phyloP scores from a whole-genome alignment of 2,888 invertebrate genomes.

The Sminthurinus aureus region DNA sequence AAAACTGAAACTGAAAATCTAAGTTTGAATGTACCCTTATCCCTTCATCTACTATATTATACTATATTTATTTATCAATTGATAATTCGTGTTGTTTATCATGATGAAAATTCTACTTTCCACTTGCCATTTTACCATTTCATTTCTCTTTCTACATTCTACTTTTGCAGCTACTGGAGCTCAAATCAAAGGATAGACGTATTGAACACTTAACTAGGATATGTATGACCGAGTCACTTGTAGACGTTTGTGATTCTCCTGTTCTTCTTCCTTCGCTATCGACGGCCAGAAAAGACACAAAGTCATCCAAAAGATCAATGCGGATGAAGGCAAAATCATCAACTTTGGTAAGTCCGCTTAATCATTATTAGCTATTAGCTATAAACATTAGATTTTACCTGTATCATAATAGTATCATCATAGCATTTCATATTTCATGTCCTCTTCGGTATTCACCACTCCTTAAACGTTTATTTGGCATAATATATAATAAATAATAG shows the following conservation, averaged over 20 bases:
- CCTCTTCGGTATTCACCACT: too few species aligned
- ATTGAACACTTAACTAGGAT: slow-evolving; percentile 34
- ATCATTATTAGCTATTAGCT: background rate
- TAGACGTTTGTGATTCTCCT: background rate
- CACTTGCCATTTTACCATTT: background rate
- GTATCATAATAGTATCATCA: background rate
- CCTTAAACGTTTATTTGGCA: background rate
- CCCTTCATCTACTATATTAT: background rate
- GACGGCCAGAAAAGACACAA: background rate
- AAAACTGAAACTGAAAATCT: too few species aligned
- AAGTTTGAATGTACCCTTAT: background rate
- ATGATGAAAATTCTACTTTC: too few species aligned
- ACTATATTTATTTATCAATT: too few species aligned
- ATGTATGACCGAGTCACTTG: background rate
- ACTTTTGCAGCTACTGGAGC: slow-evolving; percentile 39
- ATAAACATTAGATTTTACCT: background rate
- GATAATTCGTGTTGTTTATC: too few species aligned
- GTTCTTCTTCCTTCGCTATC: background rate
- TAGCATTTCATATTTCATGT: slow-evolving; percentile 22
- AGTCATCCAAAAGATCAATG: background rate
- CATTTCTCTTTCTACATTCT: background rate
- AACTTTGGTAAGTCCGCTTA: slow-evolving; percentile 20
- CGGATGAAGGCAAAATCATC: slow-evolving; percentile 10
- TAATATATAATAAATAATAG: too few species aligned
- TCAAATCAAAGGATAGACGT: slow-evolving; percentile 39